phyloP scores from a whole-genome alignment of 2,113 vertebrate genomes.

The Crotalus viridis region DNA sequence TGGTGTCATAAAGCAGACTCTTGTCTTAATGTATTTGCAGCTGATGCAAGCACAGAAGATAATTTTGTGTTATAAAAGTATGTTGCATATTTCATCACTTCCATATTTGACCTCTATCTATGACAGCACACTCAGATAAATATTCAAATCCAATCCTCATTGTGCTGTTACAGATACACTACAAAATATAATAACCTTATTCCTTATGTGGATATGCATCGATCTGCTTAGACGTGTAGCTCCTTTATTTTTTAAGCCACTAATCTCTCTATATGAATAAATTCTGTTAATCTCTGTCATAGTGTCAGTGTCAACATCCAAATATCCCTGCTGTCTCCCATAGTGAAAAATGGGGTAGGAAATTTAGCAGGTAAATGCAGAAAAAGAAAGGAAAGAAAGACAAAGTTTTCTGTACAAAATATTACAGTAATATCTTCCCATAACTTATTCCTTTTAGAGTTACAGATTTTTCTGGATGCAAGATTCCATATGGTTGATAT shows the following conservation, averaged over 20 bases:
- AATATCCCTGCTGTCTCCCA: neutral
- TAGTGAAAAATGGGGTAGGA: neutral
- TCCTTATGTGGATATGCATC: neutral
- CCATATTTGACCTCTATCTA: neutral
- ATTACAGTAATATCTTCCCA: neutral
- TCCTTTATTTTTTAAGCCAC: neutral
- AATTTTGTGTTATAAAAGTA: neutral
- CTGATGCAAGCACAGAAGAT: neutral
- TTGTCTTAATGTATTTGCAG: neutral
- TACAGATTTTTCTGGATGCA: neutral
- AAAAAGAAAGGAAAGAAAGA: neutral
- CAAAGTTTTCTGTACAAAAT: neutral
- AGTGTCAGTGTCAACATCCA: neutral
- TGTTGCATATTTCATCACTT: neutral
- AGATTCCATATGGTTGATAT: neutral
- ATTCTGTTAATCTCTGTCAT: neutral
- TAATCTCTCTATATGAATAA: neutral
- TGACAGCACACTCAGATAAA: neutral
- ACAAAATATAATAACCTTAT: neutral
- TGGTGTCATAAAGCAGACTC: neutral
- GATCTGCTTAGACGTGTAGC: neutral
- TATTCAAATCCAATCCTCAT: neutral
- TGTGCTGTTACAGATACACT: neutral
- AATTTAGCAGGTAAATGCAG: neutral
- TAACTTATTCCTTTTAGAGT: neutral